Evolutionary conservation across 2,113 vertebrate species (phyloP).

Genomic region (Hypomesus transpacificus): DNA sequence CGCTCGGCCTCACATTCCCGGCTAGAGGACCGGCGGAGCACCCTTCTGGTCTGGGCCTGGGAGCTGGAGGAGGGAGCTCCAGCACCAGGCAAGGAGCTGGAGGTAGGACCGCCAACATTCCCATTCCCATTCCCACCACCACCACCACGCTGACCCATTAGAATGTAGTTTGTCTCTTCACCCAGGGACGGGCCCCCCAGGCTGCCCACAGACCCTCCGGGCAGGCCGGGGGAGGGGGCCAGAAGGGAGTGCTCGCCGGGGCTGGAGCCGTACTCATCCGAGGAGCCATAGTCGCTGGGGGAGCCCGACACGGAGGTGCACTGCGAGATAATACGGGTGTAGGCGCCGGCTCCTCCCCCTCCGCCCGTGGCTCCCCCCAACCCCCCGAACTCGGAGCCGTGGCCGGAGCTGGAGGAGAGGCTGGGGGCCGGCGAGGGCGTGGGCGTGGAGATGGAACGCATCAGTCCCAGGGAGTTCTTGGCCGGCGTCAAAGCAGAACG

Average conservation of each 20-base stretch:
- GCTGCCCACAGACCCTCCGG: conserved; percentile 61
- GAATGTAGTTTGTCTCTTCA: conserved; percentile 72
- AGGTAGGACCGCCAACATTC: conserved; percentile 27
- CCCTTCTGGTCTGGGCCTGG: conserved; percentile 58
- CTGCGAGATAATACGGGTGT: conserved; percentile 56
- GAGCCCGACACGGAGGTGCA: conserved; percentile 70
- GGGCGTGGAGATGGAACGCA: conserved; percentile 73
- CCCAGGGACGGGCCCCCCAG: conserved; percentile 54
- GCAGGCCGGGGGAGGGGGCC: conserved; percentile 48
- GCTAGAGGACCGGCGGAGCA: conserved; percentile 70
- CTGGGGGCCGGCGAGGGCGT: conserved; percentile 56
- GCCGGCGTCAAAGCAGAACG: conserved; percentile 54
- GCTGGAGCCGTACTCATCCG: conserved; percentile 79
- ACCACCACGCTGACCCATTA: conserved; percentile 67
- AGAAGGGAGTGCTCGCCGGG: conserved; percentile 65
- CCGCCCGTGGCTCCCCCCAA: conserved; percentile 30
- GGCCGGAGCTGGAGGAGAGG: conserved; percentile 65
- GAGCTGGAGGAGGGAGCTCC: conserved; percentile 35
- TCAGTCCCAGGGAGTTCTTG: conserved; percentile 68
- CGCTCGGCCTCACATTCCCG: conserved; percentile 70
- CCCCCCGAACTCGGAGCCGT: conserved; percentile 65
- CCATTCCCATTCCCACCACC: conserved; percentile 2
- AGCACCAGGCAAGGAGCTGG: conserved; percentile 44
- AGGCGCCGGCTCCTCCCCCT: conserved; percentile 50
- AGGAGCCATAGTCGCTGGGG: conserved; percentile 76